phyloP scores from a whole-genome alignment of 2,888 invertebrate species.

The Apotomis turbidana region DNA sequence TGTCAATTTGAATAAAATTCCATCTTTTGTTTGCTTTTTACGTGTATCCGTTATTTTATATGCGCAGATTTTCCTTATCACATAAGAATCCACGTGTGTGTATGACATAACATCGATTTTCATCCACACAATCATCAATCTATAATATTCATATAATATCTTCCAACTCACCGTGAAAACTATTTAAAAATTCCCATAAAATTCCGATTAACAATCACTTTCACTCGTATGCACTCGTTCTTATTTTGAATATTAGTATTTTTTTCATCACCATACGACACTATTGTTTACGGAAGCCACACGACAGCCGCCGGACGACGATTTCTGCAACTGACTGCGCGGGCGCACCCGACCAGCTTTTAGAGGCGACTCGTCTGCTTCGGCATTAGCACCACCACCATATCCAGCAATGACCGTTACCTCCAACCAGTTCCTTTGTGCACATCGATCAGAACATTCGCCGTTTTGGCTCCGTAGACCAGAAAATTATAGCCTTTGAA shows the following conservation, averaged over 20 bases:
- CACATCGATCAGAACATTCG: slow-evolving; percentile 11
- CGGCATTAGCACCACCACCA: slow-evolving; percentile 17
- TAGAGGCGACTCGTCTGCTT: slow-evolving; percentile 40
- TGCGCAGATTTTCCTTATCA: slow-evolving; percentile 11
- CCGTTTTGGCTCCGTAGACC: slow-evolving; percentile 17
- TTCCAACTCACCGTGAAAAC: slow-evolving; percentile 15
- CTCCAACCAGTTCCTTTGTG: slow-evolving; percentile 37
- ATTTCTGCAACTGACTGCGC: slow-evolving; percentile 45
- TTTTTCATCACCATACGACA: slow-evolving; percentile 19
- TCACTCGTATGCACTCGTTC: slow-evolving; percentile 13
- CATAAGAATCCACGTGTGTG: background rate
- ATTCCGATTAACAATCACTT: slow-evolving; percentile 10
- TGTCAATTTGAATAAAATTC: slow-evolving; percentile 5
- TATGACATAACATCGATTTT: slow-evolving; percentile 1
- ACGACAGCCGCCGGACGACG: slow-evolving; percentile 17
- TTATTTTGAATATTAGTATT: slow-evolving; percentile 1
- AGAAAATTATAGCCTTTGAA: slow-evolving; percentile 22
- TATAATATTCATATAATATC: background rate
- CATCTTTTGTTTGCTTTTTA: background rate
- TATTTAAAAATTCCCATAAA: slow-evolving; percentile 13
- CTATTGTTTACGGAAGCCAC: slow-evolving; percentile 27
- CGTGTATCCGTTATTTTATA: background rate
- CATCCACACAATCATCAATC: background rate
- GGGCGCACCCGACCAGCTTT: slow-evolving; percentile 42
- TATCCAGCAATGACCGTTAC: slow-evolving; percentile 32